These are phyloP conservation scores for Phalacrocorax aristotelis DNA, from an alignment of 2,113 vertebrate species.

Conservation along the genomic window DNA sequence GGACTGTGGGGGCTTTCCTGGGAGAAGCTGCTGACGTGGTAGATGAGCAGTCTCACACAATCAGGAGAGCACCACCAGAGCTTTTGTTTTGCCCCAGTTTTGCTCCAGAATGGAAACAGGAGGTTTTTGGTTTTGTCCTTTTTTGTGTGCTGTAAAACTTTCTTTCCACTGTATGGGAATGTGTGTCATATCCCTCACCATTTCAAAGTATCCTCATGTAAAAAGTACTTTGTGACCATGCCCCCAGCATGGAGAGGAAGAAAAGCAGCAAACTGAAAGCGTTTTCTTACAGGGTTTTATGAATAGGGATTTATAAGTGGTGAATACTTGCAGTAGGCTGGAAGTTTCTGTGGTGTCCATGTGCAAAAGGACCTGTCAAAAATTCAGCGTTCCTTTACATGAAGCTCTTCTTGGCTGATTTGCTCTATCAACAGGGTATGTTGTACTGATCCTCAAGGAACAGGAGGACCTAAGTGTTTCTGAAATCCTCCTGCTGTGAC, in stretches of 20 bases:
- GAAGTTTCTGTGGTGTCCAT: background rate
- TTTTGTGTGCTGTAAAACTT: background rate
- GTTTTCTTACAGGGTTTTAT: background rate
- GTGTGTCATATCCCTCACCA: background rate
- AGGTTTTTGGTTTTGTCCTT: background rate
- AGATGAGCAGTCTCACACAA: background rate
- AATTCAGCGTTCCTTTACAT: background rate
- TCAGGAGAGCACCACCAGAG: background rate
- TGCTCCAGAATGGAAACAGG: background rate
- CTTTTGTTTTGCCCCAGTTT: background rate
- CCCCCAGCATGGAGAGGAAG: background rate
- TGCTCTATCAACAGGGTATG: constrained; percentile 10
- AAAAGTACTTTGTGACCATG: background rate
- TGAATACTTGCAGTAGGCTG: background rate
- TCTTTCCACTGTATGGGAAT: background rate
- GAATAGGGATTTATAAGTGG: background rate
- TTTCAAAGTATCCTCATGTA: background rate
- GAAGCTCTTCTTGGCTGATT: constrained; percentile 36
- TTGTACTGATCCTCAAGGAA: constrained; percentile 30
- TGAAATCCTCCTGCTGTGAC: constrained; percentile 46
- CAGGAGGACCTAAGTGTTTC: constrained; percentile 32
- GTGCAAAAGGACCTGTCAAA: background rate
- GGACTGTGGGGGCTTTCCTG: background rate
- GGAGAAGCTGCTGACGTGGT: accelerated
- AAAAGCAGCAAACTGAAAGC: background rate